Evolutionary conservation across 2,113 vertebrate species (phyloP).

Genomic region (Mesoclemmys tuberculata): DNA sequence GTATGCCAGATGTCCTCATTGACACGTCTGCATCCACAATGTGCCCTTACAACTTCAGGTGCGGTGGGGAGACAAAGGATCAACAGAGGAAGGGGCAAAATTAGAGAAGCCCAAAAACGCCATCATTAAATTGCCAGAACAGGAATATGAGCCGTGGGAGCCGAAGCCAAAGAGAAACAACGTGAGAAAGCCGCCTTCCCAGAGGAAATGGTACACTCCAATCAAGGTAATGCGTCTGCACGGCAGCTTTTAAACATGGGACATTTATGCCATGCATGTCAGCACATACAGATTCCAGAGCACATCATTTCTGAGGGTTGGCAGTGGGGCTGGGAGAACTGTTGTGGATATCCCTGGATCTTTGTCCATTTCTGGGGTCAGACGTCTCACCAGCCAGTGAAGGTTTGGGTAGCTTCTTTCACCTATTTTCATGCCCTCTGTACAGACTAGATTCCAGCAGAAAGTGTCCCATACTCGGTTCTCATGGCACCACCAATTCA

Average conservation of each 20-base stretch:
- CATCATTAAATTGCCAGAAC: conserved; percentile 89
- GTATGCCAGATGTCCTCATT: background rate
- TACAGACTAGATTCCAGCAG: background rate
- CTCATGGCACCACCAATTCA: background rate
- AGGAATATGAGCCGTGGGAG: conserved; percentile 89
- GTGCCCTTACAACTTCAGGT: conserved; percentile 75
- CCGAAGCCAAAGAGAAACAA: conserved; percentile 81
- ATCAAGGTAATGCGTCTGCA: conserved; percentile 77
- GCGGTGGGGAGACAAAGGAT: conserved; percentile 90
- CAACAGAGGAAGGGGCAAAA: conserved; percentile 92
- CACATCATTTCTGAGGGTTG: background rate
- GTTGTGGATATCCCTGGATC: background rate
- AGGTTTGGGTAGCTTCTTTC: background rate
- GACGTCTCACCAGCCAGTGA: background rate
- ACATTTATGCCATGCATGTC: fast-evolving
- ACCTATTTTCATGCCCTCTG: background rate
- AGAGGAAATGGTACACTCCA: conserved; percentile 89
- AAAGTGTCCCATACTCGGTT: background rate
- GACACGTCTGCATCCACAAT: background rate
- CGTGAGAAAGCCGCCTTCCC: conserved; percentile 73
- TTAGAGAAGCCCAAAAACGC: conserved; percentile 92
- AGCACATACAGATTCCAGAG: fast-evolving
- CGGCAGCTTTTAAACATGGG: background rate
- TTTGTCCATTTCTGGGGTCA: background rate
- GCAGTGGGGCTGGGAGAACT: fast-evolving